A percentile compares a stretch with the other conserved stretches of the same genome.
Evolutionary conservation across 2,888 invertebrate genomes (phyloP).

Genomic region (Cheilosia soror): DNA sequence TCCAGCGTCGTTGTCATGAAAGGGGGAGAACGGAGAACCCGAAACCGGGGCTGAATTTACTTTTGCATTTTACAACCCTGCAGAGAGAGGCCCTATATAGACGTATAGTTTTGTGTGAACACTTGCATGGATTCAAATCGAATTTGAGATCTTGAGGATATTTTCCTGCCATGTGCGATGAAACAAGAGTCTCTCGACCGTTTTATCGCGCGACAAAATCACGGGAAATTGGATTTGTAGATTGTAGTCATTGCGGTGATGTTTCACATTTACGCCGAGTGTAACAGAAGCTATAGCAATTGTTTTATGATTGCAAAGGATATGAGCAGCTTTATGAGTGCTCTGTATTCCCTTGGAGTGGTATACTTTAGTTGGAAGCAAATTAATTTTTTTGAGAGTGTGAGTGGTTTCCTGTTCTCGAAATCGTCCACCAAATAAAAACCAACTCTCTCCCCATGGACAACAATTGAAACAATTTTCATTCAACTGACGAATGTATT

Average conservation of each 20-base stretch:
- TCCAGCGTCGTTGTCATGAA: neutral
- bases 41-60: conserved; percentile 25
- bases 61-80: conserved; percentile 41
- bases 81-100: neutral
- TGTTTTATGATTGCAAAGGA: conserved; percentile 35
- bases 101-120: conserved; percentile 32
- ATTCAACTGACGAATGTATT: conserved; percentile 47
- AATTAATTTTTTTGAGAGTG: conserved; percentile 39
- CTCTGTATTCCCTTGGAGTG: conserved; percentile 14
- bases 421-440: neutral
- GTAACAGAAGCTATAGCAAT: conserved; percentile 27
- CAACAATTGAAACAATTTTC: conserved; percentile 55
- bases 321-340: conserved; percentile 53
- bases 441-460: neutral
- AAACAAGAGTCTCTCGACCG: conserved; percentile 15
- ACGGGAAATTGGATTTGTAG: conserved; percentile 59
- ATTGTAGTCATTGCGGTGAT: conserved; percentile 24
- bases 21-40: conserved; percentile 42
- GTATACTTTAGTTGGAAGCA: conserved; percentile 25
- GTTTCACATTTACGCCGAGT: conserved; percentile 16
- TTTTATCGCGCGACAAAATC: conserved; percentile 58
- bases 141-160: conserved; percentile 53
- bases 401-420: conserved; percentile 51
- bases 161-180: conserved; percentile 60
- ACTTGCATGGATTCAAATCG: conserved; percentile 58